These are phyloP conservation scores for Lydus trimaculatus DNA, from an alignment of 2,888 invertebrate species.

Conservation along the genomic window DNA sequence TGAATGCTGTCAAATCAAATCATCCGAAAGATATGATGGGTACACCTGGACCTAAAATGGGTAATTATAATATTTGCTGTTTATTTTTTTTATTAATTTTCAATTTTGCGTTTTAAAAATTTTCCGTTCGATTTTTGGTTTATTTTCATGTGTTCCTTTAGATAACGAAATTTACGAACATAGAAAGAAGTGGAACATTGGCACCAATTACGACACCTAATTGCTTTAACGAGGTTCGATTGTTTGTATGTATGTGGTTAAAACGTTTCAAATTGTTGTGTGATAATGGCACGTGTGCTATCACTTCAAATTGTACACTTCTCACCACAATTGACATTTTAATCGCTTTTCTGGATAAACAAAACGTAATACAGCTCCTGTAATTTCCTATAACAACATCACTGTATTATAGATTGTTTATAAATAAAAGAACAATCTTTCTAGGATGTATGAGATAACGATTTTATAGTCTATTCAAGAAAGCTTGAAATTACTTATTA, in stretches of 20 bases:
- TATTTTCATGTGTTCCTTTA: conserved; percentile 10
- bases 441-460: too few relatives aligned
- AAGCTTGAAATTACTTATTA: too few relatives aligned
- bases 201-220: conserved; percentile 21
- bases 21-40: conserved; percentile 81
- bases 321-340: neutral
- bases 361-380: neutral
- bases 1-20: conserved; percentile 89
- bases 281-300: conserved; percentile 20
- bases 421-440: too few relatives aligned
- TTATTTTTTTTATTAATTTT: too few relatives aligned
- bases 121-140: neutral
- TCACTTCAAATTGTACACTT: conserved; percentile 9
- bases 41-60: conserved; percentile 68
- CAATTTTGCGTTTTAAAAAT: neutral
- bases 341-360: conserved; percentile 7
- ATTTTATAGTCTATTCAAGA: too few relatives aligned
- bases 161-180: conserved; percentile 25
- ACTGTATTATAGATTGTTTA: neutral
- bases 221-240: conserved; percentile 28
- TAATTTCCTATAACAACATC: neutral
- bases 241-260: conserved; percentile 13
- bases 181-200: conserved; percentile 16
- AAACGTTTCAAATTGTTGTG: neutral
- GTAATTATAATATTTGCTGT: conserved; percentile 60